Base-by-base conservation (phyloP, 2,888 invertebrate genomes). In the Onchidella celtica region DNA sequence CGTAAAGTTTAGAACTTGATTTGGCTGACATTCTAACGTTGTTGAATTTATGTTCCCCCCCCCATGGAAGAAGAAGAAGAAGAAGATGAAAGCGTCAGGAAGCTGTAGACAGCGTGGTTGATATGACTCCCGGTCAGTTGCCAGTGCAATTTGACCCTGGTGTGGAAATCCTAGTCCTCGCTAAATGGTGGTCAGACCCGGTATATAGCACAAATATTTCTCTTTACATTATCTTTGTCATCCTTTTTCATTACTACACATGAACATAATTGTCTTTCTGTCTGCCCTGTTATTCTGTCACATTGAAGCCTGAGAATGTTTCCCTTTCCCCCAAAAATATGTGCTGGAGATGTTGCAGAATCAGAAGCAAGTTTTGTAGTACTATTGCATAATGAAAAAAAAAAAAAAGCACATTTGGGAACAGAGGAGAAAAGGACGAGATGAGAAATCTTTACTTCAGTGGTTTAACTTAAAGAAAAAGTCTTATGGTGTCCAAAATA, bases 61-160 rank as follows among this genome's bases (percentile, higher is more conserved):
- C n/a, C n/a, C n/a, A n/a, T n/a, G n/a, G n/a, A n/a, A n/a, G n/a
- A n/a, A 68, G 65, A 70, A 76, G 72, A 81, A 76, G 75, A 76
- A 81, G 81, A 76, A 36, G 76, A 81, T 59, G 81, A 70, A 75
- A 75, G 72, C 76, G 14, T 76, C 76, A 34, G 76, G 76, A 68
- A 76, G 81, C 76, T 63, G 81, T 81, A 81, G 81, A 70, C 81
- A 70, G 70, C 65, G 75, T 61, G 81, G 70, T 81, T 81, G 81
- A 81, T 76, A 79, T 73, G 80, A 80, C 81, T 76, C 63, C 76
- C 70, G 81, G 81, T 81, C 81, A 81, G 59, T 81, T 81, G 81
- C 81, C 76, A 76, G 66, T 75, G 81, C 70, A 76, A 70, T 81
- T 70, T 76, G 81, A 81, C 81, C 76, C 63, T 69, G 57, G 69